phyloP scores from a whole-genome alignment of 2,113 vertebrate species.

The Scophthalmus maximus region DNA sequence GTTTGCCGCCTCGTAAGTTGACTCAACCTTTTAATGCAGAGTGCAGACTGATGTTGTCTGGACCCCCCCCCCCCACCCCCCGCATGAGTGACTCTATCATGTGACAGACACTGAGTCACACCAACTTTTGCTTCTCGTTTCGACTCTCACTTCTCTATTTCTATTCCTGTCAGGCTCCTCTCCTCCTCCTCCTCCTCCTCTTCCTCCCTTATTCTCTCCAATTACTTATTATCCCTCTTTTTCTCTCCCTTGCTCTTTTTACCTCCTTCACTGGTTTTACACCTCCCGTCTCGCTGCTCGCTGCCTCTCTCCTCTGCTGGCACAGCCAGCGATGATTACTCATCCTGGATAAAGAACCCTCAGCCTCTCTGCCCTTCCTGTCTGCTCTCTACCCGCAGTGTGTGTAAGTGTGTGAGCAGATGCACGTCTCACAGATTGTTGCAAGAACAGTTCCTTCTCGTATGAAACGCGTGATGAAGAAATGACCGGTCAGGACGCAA shows the following conservation, averaged over 20 bases:
- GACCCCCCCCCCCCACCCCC: background rate
- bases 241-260: constrained; percentile 22
- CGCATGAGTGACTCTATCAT: constrained; percentile 28
- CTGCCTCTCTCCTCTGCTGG: constrained; percentile 55
- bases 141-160: constrained; percentile 3
- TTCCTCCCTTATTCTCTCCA: too few relatives aligned
- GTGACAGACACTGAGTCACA: constrained; percentile 49
- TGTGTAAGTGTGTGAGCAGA: constrained; percentile 48
- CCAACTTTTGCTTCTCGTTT: constrained; percentile 17
- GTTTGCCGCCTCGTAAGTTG: too few relatives aligned
- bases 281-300: constrained; percentile 11
- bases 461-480: constrained; percentile 77
- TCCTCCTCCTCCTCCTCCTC: background rate
- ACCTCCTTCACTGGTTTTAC: too few relatives aligned
- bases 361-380: constrained; percentile 67
- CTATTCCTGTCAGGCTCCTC: background rate
- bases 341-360: constrained; percentile 67
- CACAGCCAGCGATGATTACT: constrained; percentile 72
- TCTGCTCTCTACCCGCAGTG: constrained; percentile 55
- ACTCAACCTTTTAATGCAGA: constrained; percentile 46
- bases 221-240: background rate
- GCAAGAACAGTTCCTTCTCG: constrained; percentile 67
- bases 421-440: constrained; percentile 66
- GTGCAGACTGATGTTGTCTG: constrained; percentile 17
- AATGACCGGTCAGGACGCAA: constrained; percentile 74